Conservation (phyloP, 92 coral and sea anemone genomes). For the Porites evermanni region DNA sequence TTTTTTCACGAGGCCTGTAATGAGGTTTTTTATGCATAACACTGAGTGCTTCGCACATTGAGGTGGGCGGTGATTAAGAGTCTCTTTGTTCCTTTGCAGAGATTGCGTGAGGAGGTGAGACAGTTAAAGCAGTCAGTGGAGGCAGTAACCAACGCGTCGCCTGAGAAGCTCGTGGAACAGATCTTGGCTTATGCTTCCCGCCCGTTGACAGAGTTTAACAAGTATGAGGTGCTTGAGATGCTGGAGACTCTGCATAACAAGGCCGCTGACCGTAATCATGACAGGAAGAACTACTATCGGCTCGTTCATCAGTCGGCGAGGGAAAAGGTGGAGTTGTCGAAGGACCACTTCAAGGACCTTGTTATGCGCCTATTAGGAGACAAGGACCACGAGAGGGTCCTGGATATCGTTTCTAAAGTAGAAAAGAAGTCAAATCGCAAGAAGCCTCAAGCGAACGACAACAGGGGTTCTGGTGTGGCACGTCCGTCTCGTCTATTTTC, state of each 20-base stretch:
- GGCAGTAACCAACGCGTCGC: too few relatives aligned
- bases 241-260: conserved; percentile 13
- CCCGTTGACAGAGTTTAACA: too few relatives aligned
- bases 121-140: neutral
- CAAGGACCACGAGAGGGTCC: neutral
- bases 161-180: too few relatives aligned
- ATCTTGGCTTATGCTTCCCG: too few relatives aligned
- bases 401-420: neutral
- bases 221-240: conserved; percentile 7
- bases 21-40: neutral
- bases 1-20: too few relatives aligned
- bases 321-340: neutral
- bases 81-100: too few relatives aligned
- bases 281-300: conserved; percentile 9
- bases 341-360: neutral
- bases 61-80: too few relatives aligned
- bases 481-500: neutral
- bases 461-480: conserved; percentile 14
- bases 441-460: neutral
- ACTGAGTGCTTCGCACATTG: too few relatives aligned
- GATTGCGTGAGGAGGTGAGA: too few relatives aligned
- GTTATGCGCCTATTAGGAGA: neutral
- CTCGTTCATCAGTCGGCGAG: neutral
- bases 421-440: neutral
- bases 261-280: conserved; percentile 1